Percentiles rank a stretch among this genome's conserved stretches.
These are phyloP conservation scores for Apus apus DNA, from an alignment of 2,113 vertebrate species.

Conservation along the genomic window DNA sequence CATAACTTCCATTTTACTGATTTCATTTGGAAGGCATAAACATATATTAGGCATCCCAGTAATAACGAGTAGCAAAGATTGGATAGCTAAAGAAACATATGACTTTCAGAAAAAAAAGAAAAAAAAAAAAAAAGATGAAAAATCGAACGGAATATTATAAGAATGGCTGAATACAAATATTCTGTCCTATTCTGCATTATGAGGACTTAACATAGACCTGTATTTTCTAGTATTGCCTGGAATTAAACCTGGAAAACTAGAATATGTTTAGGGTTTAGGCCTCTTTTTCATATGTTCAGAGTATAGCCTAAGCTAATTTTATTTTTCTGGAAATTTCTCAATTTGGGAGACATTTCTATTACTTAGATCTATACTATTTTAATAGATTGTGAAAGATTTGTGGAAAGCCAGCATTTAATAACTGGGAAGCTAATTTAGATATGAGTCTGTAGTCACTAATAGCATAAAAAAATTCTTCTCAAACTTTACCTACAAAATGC, in stretches of 20 bases:
- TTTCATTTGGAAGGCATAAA: neutral
- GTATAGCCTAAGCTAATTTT: neutral
- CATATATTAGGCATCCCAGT: neutral
- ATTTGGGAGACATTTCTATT: neutral
- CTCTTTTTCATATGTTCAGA: neutral
- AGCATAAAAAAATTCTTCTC: neutral
- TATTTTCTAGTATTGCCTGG: neutral
- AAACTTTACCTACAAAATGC: slow-evolving; percentile 21
- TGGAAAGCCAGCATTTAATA: neutral
- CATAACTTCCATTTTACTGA: neutral
- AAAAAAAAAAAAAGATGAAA: neutral
- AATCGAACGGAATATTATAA: neutral
- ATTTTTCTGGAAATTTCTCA: neutral
- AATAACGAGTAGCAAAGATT: neutral
- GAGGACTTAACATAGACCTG: neutral
- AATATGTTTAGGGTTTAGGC: neutral
- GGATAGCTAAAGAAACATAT: neutral
- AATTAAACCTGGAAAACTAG: neutral
- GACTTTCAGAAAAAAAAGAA: neutral
- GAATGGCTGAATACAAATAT: neutral
- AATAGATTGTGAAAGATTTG: neutral
- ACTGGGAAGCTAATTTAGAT: neutral
- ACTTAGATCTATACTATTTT: neutral
- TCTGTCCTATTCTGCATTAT: neutral
- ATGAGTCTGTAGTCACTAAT: neutral